These are phyloP conservation scores for Tenthredo amoena DNA, from an alignment of 2,888 invertebrate species.

Conservation along the genomic window DNA sequence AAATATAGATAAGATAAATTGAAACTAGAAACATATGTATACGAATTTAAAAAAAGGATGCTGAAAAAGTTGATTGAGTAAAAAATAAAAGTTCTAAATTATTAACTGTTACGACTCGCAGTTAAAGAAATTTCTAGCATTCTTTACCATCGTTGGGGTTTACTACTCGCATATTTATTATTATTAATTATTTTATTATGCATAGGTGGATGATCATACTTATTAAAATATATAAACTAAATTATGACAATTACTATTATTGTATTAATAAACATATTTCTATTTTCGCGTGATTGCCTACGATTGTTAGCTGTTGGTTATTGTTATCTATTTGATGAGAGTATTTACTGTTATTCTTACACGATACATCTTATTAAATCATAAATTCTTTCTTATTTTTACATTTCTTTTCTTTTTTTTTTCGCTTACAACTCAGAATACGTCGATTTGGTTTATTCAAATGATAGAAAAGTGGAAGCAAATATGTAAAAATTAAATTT, in stretches of 20 bases:
- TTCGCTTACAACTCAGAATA: not conserved
- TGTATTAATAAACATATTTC: conserved; percentile 70
- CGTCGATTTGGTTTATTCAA: not conserved
- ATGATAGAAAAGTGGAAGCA: not conserved
- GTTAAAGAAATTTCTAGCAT: conserved; percentile 3
- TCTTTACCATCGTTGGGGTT: conserved; percentile 5
- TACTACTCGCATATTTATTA: not conserved
- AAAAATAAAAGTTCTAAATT: not conserved
- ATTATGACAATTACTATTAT: conserved; percentile 68
- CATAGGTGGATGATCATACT: conserved; percentile 69
- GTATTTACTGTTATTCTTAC: conserved; percentile 74
- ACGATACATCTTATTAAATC: conserved; percentile 8
- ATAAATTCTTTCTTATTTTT: not conserved
- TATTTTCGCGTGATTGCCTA: conserved; percentile 76
- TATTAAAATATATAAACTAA: conserved; percentile 64
- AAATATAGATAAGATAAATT: conserved; percentile 2
- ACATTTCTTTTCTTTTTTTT: not conserved
- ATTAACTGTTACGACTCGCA: not conserved
- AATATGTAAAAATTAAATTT: not conserved
- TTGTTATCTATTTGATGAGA: conserved; percentile 76
- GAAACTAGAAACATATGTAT: conserved; percentile 1
- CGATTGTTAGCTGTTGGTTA: conserved; percentile 77
- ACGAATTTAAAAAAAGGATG: not conserved
- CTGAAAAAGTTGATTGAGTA: not conserved
- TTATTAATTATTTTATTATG: conserved; percentile 58